Evolutionary conservation across 30 jellyfish, hydroid and myxozoan genomes (phyloP).

Genomic region (Calvadosia cruxmelitensis): DNA sequence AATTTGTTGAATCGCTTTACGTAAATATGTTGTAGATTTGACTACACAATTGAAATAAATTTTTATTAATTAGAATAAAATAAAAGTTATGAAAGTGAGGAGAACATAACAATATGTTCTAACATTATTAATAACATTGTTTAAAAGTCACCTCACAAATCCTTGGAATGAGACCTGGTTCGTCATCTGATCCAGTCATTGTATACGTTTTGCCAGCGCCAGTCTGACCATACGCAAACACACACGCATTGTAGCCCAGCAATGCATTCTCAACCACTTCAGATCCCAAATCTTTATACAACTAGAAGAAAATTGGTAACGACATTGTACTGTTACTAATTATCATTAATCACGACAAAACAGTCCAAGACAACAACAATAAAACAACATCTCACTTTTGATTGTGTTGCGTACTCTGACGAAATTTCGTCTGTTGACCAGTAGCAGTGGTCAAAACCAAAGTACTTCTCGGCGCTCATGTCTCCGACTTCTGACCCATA

Average conservation of each 20-base stretch:
- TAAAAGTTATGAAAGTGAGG: too few relatives aligned
- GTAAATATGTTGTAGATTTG: too few relatives aligned
- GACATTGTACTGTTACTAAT: not conserved
- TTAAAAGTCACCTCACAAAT: not conserved
- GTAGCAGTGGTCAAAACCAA: constrained; percentile 45
- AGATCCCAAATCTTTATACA: constrained; percentile 56
- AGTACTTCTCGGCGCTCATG: constrained; percentile 40
- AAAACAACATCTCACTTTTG: not conserved
- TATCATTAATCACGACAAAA: too few relatives aligned
- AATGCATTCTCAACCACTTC: constrained; percentile 72
- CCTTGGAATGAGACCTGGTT: constrained; percentile 3
- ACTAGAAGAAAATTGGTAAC: constrained; percentile 16
- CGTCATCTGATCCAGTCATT: constrained; percentile 57
- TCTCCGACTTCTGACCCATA: constrained; percentile 27
- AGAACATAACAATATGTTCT: too few relatives aligned
- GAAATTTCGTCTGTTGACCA: constrained; percentile 70
- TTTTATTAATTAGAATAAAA: too few relatives aligned
- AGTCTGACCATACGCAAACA: constrained; percentile 93
- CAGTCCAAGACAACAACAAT: too few relatives aligned
- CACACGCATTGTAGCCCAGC: constrained; percentile 81
- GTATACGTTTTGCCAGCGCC: constrained; percentile 92
- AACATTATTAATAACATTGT: too few relatives aligned
- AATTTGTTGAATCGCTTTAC: too few relatives aligned
- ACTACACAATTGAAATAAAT: too few relatives aligned
- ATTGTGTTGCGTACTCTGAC: constrained; percentile 42